A percentile compares a stretch with the other conserved stretches of the same genome.
phyloP scores from a whole-genome alignment of 2,888 invertebrate species.

The Alcis repandata region DNA sequence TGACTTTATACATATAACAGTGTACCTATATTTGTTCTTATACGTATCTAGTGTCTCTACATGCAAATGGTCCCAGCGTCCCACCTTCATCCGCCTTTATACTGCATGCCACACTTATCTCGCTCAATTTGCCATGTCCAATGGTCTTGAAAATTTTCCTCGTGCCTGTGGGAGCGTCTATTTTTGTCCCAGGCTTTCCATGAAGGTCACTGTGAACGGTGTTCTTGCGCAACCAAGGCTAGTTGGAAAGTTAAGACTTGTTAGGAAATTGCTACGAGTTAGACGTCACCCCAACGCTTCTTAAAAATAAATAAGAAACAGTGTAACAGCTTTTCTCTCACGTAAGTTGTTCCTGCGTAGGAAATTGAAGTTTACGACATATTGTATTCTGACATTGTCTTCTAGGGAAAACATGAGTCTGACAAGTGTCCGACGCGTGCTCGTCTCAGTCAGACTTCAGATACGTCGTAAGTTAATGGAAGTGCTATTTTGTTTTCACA shows the following conservation, averaged over 20 bases:
- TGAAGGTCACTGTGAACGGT: constrained; percentile 44
- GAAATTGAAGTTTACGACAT: not conserved
- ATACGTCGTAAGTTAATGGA: constrained; percentile 5
- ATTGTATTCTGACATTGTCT: constrained; percentile 11
- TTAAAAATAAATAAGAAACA: not conserved
- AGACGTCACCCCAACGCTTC: not conserved
- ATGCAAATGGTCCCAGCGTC: constrained; percentile 15
- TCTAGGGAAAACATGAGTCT: constrained; percentile 8
- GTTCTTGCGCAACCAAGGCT: constrained; percentile 47
- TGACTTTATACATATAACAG: not conserved
- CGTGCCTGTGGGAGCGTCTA: constrained; percentile 64
- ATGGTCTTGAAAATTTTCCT: constrained; percentile 61
- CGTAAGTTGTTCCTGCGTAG: not conserved
- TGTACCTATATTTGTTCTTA: not conserved
- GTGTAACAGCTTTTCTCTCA: not conserved
- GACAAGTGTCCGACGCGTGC: constrained; percentile 5
- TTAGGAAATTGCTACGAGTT: not conserved
- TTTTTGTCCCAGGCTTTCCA: constrained; percentile 55
- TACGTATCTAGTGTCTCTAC: not conserved
- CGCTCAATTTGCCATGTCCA: constrained; percentile 53
- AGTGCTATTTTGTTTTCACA: constrained; percentile 5
- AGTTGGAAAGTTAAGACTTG: not conserved
- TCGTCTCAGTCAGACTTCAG: not conserved
- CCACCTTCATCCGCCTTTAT: constrained; percentile 22
- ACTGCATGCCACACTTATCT: constrained; percentile 40